Base-by-base conservation (phyloP, 2,888 invertebrate species). In the Lepeophtheirus nordmannii region DNA sequence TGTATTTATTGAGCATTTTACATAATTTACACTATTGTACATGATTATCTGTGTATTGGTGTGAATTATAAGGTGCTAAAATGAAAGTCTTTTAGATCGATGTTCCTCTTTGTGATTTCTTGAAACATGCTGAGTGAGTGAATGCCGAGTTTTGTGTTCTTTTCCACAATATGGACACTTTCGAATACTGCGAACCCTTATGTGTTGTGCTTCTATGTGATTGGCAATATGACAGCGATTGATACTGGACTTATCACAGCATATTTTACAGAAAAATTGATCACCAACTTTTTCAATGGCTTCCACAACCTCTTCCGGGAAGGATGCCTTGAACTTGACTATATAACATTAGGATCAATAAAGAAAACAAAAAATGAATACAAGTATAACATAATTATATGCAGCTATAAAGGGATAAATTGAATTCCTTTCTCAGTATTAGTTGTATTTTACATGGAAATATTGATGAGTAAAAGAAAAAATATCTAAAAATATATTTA, bases 81-180 rank as follows among this genome's bases (percentile, higher is more conserved):
- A 30, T 5, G 30, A 30, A 30, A 30, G 7, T 30, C 30, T 30
- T 30, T 30, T 30, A 30, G 30, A 1, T 8, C 53, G 14, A 17
- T 46, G 53, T 46, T 46, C 53, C 5, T 5, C 53, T n/a, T 46
- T 46, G 17, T 46, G 53, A 17, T 46, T 46, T 17, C 53, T 46
- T n/a, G 53, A 46, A 17, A 46, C 53, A 46, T 46, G 53, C 53
- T 46, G 53, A 46, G 53, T 46, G 53, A 46, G 53, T 14, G 53
- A 46, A 46, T 46, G 53, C 17, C 53, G 53, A 17, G 53, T 46
- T 46, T 17, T 14, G 17, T 46, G 53, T 46, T 46, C 53, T 46
- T 46, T 46, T 14, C n/a, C 14, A 17, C 53, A 46, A 46, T 46
- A 46, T 46, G 53, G 53, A 46, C 53, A 46, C 17, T n/a, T 17